Conservation (phyloP, 2,888 invertebrate genomes). For the Hetaerina titia region DNA sequence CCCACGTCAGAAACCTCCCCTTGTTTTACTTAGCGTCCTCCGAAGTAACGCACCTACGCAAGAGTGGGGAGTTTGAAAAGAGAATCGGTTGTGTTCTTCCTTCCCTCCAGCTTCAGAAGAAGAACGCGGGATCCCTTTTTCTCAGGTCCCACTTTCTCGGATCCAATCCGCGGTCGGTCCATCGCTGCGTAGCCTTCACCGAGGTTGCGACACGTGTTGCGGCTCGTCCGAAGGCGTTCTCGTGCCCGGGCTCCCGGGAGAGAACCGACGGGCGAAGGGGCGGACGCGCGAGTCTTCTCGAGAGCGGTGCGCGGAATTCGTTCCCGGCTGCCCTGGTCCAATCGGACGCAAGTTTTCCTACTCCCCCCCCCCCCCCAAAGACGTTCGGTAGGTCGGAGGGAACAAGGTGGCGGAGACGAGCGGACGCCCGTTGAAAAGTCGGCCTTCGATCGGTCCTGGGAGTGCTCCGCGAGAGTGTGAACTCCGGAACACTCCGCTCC, state of each 20-base stretch:
- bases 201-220: neutral
- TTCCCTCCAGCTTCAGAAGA: neutral
- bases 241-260: neutral
- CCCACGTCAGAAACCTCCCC: neutral
- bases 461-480: neutral
- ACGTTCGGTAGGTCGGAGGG: neutral
- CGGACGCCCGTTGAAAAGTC: neutral
- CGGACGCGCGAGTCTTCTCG: neutral
- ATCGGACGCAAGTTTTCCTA: neutral
- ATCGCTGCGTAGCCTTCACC: neutral
- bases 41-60: too few relatives aligned
- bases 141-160: constrained; percentile 7
- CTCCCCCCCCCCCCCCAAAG: neutral
- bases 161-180: neutral
- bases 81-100: neutral
- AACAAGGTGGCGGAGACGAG: neutral
- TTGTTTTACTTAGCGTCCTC: neutral
- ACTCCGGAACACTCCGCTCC: neutral
- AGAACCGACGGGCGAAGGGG: neutral
- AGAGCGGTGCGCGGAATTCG: neutral
- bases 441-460: neutral
- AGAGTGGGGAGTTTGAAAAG: neutral
- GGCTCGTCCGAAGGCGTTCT: neutral
- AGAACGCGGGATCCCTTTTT: neutral
- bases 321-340: neutral